Base-by-base conservation (phyloP, 2,888 invertebrate genomes). In the Nymphalis polychloros region DNA sequence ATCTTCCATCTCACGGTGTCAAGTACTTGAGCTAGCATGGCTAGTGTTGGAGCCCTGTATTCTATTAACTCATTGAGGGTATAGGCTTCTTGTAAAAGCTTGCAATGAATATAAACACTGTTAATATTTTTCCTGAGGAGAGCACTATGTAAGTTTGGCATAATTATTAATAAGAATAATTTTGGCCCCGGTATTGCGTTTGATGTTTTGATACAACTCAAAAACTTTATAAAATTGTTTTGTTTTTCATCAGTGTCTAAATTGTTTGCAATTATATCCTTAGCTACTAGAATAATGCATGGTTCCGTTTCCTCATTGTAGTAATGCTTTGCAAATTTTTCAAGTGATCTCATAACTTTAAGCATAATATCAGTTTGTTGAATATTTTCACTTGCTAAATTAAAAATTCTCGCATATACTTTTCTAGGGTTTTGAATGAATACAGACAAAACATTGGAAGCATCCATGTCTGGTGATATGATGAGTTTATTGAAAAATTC, bases 401-500 rank as follows among this genome's bases (percentile, higher is more conserved):
- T 73, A 73, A 89, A 88, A 76, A 90, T 84, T 79, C 84, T 89
- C 10, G 62, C 73, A 65, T 80, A 89, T 8, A 88, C 84, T 71
- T 81, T 73, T 59, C 76, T 78, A 2, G 92, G 92, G 71, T 83
- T 89, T 76, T 91, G 92, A 13, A 90, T 66, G 72, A 92, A 92
- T 8, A 87, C 72, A 69, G 77, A 79, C 47, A 89, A 77, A 19
- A 90, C 76, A 74, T 86, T 83, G 17, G 81, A 78, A 2, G 84
- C 73, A 74, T 89, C 86, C 31, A 79, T 72, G 67, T 86, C 80
- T 8, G 79, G 74, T 8, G 81, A 76, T 17, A 77, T 73, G 69
- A 88, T 80, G 17, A 90, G 76, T 78, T 89, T 91, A 73, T 92
- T 92, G 62, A 92, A 92, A 76, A 82, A 83, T 78, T 87, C 83